Conservation (phyloP, 2,888 invertebrate species). For the Tipula unca region DNA sequence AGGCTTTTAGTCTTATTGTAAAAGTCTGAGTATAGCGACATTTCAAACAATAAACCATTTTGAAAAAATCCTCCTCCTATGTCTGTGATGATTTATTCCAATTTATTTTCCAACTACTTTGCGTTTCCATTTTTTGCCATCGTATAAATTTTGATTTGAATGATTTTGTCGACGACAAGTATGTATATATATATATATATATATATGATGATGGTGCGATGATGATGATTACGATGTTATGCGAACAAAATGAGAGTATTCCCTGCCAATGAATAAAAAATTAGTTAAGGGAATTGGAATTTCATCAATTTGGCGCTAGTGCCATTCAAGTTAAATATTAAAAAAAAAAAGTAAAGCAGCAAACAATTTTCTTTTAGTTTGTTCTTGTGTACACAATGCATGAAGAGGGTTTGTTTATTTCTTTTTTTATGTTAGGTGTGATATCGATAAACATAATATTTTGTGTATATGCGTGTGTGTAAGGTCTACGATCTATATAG, state of each 20-base stretch:
- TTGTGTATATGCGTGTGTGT: not conserved
- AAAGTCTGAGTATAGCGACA: no score
- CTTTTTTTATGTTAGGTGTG: not conserved
- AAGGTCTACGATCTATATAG: not conserved
- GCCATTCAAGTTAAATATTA: not conserved
- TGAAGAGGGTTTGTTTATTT: not conserved
- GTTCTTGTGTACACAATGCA: not conserved
- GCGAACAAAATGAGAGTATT: not conserved
- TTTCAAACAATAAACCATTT: no score
- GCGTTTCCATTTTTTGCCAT: no score
- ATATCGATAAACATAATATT: not conserved
- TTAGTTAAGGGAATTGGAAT: not conserved
- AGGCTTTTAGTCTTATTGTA: no score
- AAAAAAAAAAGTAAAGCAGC: not conserved
- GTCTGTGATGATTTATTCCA: no score
- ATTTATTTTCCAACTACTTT: no score
- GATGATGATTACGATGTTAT: not conserved
- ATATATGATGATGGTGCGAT: not conserved
- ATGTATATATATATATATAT: not conserved
- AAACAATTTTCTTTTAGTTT: not conserved
- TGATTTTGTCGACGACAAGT: no score
- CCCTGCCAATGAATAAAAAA: slow-evolving; percentile 8
- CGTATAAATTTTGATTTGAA: no score
- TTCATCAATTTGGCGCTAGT: not conserved
- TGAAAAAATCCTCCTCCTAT: no score